Conservation (phyloP, 2,888 invertebrate species). For the Camponotus fellah region DNA sequence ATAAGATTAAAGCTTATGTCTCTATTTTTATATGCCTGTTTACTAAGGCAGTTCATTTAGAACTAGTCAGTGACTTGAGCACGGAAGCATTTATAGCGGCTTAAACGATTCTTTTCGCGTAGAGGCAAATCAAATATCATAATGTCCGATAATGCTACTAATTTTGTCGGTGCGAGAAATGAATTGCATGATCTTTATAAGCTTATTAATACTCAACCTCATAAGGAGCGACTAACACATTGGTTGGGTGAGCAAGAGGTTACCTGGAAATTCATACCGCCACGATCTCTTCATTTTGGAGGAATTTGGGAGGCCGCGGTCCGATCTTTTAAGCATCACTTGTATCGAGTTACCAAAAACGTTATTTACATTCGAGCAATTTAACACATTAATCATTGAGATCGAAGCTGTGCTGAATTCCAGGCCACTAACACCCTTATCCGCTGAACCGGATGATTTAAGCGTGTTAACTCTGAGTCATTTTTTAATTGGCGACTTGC, state of each 20-base stretch:
- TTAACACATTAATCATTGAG: not conserved
- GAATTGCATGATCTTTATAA: not conserved
- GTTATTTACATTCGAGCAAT: not conserved
- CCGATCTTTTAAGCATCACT: not conserved
- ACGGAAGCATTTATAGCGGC: not conserved
- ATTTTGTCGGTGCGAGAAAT: not conserved
- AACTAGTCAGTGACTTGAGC: not conserved
- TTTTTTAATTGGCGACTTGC: not conserved
- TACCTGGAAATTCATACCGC: not conserved
- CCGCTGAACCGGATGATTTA: not conserved
- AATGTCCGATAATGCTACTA: not conserved
- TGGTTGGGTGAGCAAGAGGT: not conserved
- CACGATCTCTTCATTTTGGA: not conserved
- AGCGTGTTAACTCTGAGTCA: not conserved
- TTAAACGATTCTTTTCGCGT: not conserved
- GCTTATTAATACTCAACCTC: not conserved
- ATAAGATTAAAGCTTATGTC: not conserved
- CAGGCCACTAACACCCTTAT: not conserved
- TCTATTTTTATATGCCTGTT: not conserved
- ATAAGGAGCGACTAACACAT: not conserved
- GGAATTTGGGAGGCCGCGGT: not conserved
- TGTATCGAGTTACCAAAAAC: not conserved
- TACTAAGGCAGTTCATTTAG: not conserved
- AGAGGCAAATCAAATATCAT: no score
- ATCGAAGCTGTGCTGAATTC: not conserved